Conservation (phyloP, 1,140 invertebrate genomes). For the Papilio polyxenes region DNA sequence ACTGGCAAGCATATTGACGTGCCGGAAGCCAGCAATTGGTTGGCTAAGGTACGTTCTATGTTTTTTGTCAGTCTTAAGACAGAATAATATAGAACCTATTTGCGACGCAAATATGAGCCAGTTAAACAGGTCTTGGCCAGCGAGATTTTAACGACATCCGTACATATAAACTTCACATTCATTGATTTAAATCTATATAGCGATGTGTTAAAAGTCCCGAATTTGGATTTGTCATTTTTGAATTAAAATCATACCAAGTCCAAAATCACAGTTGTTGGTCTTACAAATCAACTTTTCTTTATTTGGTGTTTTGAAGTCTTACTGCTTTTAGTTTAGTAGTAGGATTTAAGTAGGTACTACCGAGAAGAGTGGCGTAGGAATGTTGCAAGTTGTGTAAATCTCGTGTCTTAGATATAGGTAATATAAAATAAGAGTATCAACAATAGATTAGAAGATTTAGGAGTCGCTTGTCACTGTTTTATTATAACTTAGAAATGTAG, state of each 20-base stretch:
- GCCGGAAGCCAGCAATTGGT: constrained; percentile 89
- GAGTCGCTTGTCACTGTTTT: no score
- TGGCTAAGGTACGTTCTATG: constrained; percentile 85
- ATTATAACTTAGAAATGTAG: no score
- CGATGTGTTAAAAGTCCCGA: neutral
- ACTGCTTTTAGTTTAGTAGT: no score
- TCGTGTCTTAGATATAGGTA: no score
- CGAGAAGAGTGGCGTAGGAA: no score
- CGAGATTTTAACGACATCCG: neutral
- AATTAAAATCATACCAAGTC: neutral
- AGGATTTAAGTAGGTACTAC: no score
- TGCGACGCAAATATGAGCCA: constrained; percentile 18
- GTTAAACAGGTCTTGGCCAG: constrained; percentile 16
- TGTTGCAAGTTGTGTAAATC: no score
- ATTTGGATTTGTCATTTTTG: neutral
- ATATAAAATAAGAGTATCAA: no score
- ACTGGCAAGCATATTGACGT: constrained; percentile 86
- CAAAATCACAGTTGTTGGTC: neutral
- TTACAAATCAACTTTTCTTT: no score
- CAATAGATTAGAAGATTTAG: no score
- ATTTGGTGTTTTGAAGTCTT: no score
- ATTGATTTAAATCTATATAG: neutral
- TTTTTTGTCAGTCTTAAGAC: constrained; percentile 64
- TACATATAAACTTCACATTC: neutral
- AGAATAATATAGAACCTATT: constrained; percentile 52